phyloP scores from a whole-genome alignment of 2,113 vertebrate genomes.

The Otolemur garnettii region DNA sequence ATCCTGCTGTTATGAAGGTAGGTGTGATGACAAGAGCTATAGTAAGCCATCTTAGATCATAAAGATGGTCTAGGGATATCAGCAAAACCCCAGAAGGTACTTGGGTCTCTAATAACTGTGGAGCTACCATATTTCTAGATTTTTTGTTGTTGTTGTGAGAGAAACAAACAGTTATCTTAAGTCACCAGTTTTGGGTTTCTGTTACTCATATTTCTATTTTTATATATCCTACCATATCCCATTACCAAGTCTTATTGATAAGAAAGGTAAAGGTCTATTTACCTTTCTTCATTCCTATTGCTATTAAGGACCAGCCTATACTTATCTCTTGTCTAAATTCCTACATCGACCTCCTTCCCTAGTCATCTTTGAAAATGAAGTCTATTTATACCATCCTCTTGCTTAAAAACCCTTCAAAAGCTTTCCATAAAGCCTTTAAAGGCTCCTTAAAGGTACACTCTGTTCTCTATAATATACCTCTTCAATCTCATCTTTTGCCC shows the following conservation, averaged over 20 bases:
- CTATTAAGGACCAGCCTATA: not conserved
- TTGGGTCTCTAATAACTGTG: not conserved
- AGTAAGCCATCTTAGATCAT: not conserved
- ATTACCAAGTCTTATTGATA: not conserved
- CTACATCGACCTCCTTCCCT: not conserved
- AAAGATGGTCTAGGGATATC: not conserved
- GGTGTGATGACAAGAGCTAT: not conserved
- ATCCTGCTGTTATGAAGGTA: not conserved
- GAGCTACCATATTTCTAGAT: not conserved
- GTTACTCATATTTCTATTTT: not conserved
- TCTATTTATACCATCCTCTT: not conserved
- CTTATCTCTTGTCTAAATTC: not conserved
- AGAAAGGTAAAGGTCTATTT: not conserved
- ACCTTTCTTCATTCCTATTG: not conserved
- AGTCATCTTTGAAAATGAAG: slow-evolving; percentile 25
- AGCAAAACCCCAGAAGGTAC: not conserved
- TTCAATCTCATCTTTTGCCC: not conserved
- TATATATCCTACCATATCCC: not conserved
- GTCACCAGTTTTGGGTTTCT: slow-evolving; percentile 22
- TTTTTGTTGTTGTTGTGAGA: not conserved
- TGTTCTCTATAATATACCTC: not conserved
- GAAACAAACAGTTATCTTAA: slow-evolving; percentile 11
- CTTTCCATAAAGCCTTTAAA: not conserved
- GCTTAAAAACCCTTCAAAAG: not conserved
- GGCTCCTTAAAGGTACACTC: not conserved